Percentiles rank a stretch among this genome's conserved stretches.
phyloP scores from a whole-genome alignment of 2,113 vertebrate species.

The Lamprologus lemairii region DNA sequence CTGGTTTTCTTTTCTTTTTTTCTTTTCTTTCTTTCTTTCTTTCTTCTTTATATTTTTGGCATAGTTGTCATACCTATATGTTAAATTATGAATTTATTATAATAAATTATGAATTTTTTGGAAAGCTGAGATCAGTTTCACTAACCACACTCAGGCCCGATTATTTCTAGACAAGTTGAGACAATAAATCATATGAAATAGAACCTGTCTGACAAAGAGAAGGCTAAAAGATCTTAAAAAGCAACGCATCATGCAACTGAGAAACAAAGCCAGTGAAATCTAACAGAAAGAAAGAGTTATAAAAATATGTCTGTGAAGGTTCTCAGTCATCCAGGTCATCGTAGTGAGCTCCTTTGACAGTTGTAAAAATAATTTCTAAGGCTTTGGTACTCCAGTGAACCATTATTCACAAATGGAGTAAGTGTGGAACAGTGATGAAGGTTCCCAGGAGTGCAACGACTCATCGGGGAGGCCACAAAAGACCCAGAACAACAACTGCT shows the following conservation, averaged over 20 bases:
- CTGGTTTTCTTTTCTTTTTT: neutral
- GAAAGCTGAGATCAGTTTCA: neutral
- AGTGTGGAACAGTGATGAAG: neutral
- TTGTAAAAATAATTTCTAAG: neutral
- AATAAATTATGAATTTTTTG: neutral
- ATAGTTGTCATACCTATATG: neutral
- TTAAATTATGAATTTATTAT: neutral
- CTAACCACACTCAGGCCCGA: neutral
- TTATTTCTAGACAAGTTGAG: neutral
- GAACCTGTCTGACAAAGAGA: neutral
- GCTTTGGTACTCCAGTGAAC: neutral
- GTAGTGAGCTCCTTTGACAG: no score
- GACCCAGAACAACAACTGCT: neutral
- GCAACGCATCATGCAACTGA: neutral
- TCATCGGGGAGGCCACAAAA: neutral
- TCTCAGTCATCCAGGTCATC: no score
- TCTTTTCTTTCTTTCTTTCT: rapidly evolving
- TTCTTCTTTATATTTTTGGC: rapidly evolving
- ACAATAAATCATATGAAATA: neutral
- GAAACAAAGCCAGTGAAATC: neutral
- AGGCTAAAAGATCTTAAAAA: neutral
- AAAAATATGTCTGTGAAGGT: no score
- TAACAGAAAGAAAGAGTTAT: neutral
- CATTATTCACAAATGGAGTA: neutral
- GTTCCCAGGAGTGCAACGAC: neutral